Base-by-base conservation (phyloP, 2,888 invertebrate genomes). In the Drosophila nr. fundita region DNA sequence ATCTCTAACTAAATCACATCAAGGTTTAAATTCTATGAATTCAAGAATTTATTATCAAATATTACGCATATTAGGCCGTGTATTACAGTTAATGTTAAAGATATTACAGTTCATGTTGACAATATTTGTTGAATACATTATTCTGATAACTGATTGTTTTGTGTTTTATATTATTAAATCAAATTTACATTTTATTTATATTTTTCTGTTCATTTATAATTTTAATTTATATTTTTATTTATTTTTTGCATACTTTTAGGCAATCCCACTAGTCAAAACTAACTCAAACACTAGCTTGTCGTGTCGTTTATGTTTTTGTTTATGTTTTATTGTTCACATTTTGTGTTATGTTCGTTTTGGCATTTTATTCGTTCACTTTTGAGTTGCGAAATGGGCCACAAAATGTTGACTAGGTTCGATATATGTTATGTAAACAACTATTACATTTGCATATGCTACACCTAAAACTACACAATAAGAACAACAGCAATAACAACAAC, bases 221-320 rank as follows among this genome's bases (percentile, higher is more conserved):
- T 78, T 72, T 57, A 58, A 79, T 71, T 65, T 38, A 83, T 82
- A 73, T 79, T 75, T 73, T 64, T 38, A 29, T 48, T 68, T 83
- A 75, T 65, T 73, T 83, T 83, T 83, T 81, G 80, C 79, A 83
- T 90, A 71, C 55, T 90, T 91, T 81, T 93, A 92, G 92, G 93
- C 83, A 93, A 92, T 87, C 92, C 92, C 81, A 90, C 91, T 92
- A 93, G 90, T 92, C 91, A 93, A 89, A 88, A 91, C 92, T 92
- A 93, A 92, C 91, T 87, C 85, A 92, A 92, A 45, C 54, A 24
- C 45, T 92, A 93, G 91, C 86, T 82, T 87, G 77, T 78, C 77
- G 79, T 85, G 76, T 90, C 79, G 82, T 88, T 90, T 77, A 59
- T 78, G 77, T 87, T 81, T 77, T 72, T 68, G 68, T 69, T 67